Conservation (phyloP, 92 coral and sea anemone genomes). For the Desmophyllum pertusum region DNA sequence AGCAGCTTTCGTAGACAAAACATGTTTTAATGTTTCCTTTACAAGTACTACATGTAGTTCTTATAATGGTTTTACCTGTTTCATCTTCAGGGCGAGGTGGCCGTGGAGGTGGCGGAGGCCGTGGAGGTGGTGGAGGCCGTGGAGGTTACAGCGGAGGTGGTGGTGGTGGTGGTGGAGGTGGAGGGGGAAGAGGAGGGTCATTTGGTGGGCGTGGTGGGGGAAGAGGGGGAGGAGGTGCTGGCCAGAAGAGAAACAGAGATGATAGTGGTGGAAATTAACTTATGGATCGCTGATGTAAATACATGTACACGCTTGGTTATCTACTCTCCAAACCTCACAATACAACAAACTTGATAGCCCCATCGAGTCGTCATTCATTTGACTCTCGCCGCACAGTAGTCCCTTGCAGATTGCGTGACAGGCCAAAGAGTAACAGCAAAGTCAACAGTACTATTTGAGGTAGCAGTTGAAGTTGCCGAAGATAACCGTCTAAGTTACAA, state of each 20-base stretch:
- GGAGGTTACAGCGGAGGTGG: slow-evolving; percentile 74
- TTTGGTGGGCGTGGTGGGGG: slow-evolving; percentile 70
- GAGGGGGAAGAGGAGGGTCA: slow-evolving; percentile 65
- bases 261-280: slow-evolving; percentile 52
- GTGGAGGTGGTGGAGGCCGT: slow-evolving; percentile 64
- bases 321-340: not conserved
- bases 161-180: slow-evolving; percentile 62
- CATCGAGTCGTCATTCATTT: not conserved
- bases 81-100: slow-evolving; percentile 73
- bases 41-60: not conserved
- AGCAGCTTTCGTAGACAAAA: not conserved
- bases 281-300: not conserved
- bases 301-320: not conserved
- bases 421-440: not conserved
- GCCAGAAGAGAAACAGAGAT: slow-evolving; percentile 59
- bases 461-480: not conserved
- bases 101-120: slow-evolving; percentile 71
- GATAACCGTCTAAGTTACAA: not conserved
- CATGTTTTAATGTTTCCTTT: not conserved
- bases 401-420: not conserved
- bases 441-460: not conserved
- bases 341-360: not conserved
- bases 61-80: not conserved
- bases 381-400: not conserved
- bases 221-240: slow-evolving; percentile 63